These are phyloP conservation scores for Austrofundulus limnaeus DNA, from an alignment of 2,113 vertebrate species.

Conservation along the genomic window DNA sequence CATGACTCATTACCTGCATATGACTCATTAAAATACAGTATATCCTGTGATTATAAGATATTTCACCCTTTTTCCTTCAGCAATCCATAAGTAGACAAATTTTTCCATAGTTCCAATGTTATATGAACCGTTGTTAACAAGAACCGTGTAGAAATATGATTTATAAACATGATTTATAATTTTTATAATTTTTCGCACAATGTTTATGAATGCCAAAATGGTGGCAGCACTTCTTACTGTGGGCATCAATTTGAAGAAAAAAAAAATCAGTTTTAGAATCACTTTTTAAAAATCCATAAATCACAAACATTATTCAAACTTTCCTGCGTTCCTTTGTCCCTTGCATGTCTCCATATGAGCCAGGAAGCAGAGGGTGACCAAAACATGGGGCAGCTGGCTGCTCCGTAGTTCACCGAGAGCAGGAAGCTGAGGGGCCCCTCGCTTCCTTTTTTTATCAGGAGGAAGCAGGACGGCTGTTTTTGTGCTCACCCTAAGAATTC, in stretches of 20 bases:
- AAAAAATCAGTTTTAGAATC: slow-evolving; percentile 1
- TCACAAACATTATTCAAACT: slow-evolving; percentile 6
- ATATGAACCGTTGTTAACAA: background rate
- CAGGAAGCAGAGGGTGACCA: slow-evolving; percentile 58
- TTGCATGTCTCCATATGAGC: slow-evolving; percentile 33
- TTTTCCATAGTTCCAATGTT: background rate
- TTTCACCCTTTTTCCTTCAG: too few relatives aligned
- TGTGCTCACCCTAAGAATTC: slow-evolving; percentile 65
- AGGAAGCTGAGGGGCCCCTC: slow-evolving; percentile 62
- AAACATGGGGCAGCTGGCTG: slow-evolving; percentile 51
- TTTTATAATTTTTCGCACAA: background rate
- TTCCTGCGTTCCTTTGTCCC: slow-evolving; percentile 21
- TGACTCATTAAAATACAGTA: too few relatives aligned
- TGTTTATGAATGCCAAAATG: background rate
- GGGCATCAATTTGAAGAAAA: background rate
- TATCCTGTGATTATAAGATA: too few relatives aligned
- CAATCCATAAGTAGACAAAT: too few relatives aligned
- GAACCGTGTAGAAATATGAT: too few relatives aligned
- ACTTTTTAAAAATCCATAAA: background rate
- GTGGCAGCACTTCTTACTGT: background rate
- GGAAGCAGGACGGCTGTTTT: slow-evolving; percentile 78
- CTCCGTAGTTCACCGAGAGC: slow-evolving; percentile 46
- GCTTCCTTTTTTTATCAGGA: slow-evolving; percentile 74
- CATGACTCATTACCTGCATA: too few relatives aligned
- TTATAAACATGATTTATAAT: background rate